Evolutionary conservation across 2,797 vertebrate species (phyloP), one percentile per base, ranked within the genome.

Genomic region (Microchirus variegatus): DNA sequence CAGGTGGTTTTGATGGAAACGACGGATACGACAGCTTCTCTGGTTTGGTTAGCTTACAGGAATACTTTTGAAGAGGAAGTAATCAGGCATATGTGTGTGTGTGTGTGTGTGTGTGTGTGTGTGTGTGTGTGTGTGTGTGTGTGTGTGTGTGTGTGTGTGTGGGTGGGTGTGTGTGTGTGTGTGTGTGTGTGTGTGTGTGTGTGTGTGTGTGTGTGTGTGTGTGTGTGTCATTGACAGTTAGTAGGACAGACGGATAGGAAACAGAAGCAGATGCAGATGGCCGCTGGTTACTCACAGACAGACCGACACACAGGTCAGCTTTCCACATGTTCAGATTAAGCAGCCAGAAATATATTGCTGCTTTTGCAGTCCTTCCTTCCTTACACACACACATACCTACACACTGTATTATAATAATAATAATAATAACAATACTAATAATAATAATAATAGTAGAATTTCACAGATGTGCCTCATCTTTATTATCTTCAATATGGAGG

Each of bases 171-270:
- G 58, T 43, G 22, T 54, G 17, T 16, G 51, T 41, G 42, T 49
- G 47, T 52, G 64, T 19, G 19, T 13, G 59, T 36, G 62, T 42
- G 53, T 59, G 40, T 38, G 55, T 48, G 48, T 60, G 58, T 43
- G 22, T 54, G 17, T 16, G 51, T 41, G 42, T 49, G 47, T 52
- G 64, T 19, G 19, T 13, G 59, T 36, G 62, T 42, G 53, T 59
- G 40, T 38, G 55, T 48, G 48, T 60, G 58, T 43, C 14, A 2
- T 46, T 52, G 19, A 42, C 55, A 66, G 56, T 38, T 48, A 22
- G 17, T 10, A 18, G 54, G 56, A 78, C 87, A 90, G 88, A 89
- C 92, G 87, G 84, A 64, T 69, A 14, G 52, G 76, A 78, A 80
- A 71, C 61, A 75, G 81, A 81, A 77, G 78, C 65, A 73, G 63